Evolutionary conservation across 1,140 invertebrate species (phyloP).

Genomic region (Colletes gigas): DNA sequence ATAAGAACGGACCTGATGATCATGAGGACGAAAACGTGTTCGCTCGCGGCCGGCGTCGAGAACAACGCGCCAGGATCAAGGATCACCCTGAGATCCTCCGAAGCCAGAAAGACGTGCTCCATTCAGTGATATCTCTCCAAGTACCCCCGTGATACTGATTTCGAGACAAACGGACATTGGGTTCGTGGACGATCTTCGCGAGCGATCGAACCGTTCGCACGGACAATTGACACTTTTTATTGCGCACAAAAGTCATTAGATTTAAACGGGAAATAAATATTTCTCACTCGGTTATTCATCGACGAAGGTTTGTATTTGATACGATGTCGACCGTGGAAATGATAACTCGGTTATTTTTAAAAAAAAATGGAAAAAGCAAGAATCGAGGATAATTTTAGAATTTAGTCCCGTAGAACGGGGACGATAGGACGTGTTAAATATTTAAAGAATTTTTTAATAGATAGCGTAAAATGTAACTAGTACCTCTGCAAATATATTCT

Average conservation of each 20-base stretch:
- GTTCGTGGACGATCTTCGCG: slow-evolving; percentile 53
- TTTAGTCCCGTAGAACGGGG: too few species aligned
- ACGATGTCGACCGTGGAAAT: too few species aligned
- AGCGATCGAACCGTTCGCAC: not conserved
- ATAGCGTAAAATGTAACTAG: too few species aligned
- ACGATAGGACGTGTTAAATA: too few species aligned
- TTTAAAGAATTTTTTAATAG: too few species aligned
- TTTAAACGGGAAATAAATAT: not conserved
- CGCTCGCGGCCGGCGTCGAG: slow-evolving; percentile 83
- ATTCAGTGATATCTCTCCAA: slow-evolving; percentile 71
- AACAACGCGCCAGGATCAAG: slow-evolving; percentile 73
- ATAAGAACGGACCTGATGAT: slow-evolving; percentile 92
- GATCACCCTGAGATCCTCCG: slow-evolving; percentile 68
- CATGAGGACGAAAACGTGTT: slow-evolving; percentile 90
- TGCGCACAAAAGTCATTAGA: not conserved
- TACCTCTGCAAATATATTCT: too few species aligned
- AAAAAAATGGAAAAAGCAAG: too few species aligned
- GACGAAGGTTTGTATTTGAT: too few species aligned
- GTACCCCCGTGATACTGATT: slow-evolving; percentile 4
- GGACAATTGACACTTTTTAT: not conserved
- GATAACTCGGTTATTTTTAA: too few species aligned
- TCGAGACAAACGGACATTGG: slow-evolving; percentile 11
- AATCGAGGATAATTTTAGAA: too few species aligned
- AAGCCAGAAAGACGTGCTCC: slow-evolving; percentile 68
- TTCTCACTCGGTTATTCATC: too few species aligned